These are phyloP conservation scores for Pantherophis vulpinus DNA, from an alignment of 2,797 vertebrate genomes.

Conservation along the genomic window DNA sequence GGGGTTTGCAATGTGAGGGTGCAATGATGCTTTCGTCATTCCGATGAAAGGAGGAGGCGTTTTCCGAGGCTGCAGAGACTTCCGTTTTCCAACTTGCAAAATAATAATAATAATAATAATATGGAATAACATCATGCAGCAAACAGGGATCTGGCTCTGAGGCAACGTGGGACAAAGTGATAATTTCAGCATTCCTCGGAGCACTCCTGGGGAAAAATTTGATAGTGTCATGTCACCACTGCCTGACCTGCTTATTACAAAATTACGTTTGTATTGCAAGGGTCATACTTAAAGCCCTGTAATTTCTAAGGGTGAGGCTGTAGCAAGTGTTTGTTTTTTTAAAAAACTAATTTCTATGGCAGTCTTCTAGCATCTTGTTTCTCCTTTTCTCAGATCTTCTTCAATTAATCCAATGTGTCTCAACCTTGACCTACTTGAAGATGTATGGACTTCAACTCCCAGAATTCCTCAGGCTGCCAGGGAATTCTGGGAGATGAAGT, in stretches of 20 bases:
- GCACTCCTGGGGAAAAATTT: not conserved
- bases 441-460: too few relatives aligned
- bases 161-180: not conserved
- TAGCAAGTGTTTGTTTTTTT: not conserved
- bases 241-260: not conserved
- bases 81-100: not conserved
- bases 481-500: too few relatives aligned
- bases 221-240: not conserved
- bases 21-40: not conserved
- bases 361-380: too few relatives aligned
- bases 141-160: not conserved
- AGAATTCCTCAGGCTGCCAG: too few relatives aligned
- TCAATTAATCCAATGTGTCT: too few relatives aligned
- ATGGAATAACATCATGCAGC: not conserved
- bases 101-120: not conserved
- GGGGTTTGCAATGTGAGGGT: not conserved
- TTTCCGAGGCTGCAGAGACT: not conserved
- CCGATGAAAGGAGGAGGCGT: fast-evolving
- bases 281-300: not conserved
- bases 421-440: too few relatives aligned
- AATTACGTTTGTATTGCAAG: not conserved
- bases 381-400: too few relatives aligned
- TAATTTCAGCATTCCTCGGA: not conserved
- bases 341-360: not conserved
- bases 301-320: not conserved